Conservation (phyloP, 2,113 vertebrate species). For the Macaca fascicularis region DNA sequence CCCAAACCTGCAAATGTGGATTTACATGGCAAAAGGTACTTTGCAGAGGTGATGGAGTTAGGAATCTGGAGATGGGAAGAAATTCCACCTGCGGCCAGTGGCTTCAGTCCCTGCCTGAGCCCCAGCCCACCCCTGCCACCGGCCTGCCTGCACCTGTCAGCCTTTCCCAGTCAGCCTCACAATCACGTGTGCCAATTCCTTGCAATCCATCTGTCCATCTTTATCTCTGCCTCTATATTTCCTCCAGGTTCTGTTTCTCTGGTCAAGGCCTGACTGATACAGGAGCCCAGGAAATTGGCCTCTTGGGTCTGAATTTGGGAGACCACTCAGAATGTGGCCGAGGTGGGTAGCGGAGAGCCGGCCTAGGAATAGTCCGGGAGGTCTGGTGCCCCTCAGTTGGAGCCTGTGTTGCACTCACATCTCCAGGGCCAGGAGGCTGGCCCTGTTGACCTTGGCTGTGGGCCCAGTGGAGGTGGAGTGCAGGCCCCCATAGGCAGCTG, state of each 20-base stretch:
- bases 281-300: background rate
- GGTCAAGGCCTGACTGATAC: background rate
- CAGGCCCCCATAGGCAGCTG: background rate
- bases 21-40: background rate
- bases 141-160: background rate
- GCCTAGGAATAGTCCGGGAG: background rate
- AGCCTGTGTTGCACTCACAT: background rate
- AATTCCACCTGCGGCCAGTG: background rate
- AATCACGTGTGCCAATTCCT: background rate
- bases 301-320: background rate
- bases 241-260: background rate
- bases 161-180: background rate
- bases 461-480: background rate
- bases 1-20: background rate
- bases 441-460: background rate
- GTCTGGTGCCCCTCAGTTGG: background rate
- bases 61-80: background rate
- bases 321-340: background rate
- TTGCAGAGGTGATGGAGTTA: background rate
- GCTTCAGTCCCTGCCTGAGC: background rate
- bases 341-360: background rate
- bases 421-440: background rate
- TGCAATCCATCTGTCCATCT: background rate
- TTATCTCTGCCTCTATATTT: background rate
- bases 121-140: background rate